These are phyloP conservation scores for Silurus meridionalis DNA, from an alignment of 2,113 vertebrate species.

Conservation along the genomic window DNA sequence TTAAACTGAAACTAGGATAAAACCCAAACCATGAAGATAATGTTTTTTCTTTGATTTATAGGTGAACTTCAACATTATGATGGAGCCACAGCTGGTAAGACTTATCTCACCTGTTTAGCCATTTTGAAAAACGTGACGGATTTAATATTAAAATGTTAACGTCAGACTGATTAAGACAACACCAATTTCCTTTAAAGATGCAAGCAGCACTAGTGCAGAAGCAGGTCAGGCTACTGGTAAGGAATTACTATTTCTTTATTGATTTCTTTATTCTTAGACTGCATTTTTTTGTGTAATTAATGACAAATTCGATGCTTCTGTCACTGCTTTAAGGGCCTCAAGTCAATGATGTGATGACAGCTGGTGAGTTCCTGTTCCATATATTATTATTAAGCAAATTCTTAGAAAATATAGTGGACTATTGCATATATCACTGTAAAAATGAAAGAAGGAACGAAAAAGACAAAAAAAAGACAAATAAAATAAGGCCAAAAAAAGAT, in stretches of 20 bases:
- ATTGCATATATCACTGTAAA: background rate
- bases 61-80: conserved; percentile 56
- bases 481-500: too few species aligned
- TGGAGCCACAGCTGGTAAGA: conserved; percentile 59
- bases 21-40: too few species aligned
- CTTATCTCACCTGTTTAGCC: background rate
- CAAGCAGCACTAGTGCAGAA: conserved; percentile 68
- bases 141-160: conserved; percentile 1
- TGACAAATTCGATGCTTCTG: background rate
- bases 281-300: background rate
- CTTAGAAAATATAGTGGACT: background rate
- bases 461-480: background rate
- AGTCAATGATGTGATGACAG: conserved; percentile 58
- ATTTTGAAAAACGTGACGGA: background rate
- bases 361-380: conserved; percentile 52
- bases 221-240: conserved; percentile 56
- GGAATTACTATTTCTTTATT: background rate
- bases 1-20: background rate
- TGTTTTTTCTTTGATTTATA: conserved; percentile 36
- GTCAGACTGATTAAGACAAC: background rate
- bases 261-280: too few species aligned
- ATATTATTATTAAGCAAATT: background rate
- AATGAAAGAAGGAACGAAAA: background rate
- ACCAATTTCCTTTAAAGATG: conserved; percentile 50
- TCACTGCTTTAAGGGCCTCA: conserved; percentile 52